Base-by-base conservation (phyloP, 2,113 vertebrate genomes). In the Noturus placidus region DNA sequence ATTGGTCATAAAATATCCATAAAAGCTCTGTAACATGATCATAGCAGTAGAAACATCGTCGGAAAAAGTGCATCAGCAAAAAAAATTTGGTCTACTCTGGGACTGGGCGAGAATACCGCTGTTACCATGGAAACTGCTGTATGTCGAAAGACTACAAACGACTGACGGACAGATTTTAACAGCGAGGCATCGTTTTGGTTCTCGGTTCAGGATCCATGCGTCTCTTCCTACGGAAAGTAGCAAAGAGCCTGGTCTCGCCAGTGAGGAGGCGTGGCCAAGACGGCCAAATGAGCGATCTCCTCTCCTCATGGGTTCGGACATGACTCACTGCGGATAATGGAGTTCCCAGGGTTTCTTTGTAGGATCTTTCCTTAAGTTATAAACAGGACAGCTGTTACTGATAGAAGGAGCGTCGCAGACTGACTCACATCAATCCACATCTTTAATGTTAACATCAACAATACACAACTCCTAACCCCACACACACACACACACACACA, bases 381-480 rank as follows among this genome's bases (percentile, higher is more conserved):
- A 80, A 22, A 59, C 9, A 35, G 20, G 30, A 80, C 78, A 80
- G 78, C 52, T 80, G 78, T 80, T 80, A 57, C 7, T 59, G 78
- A 80, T 57, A 35, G 54, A 80, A 56, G 54, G 25, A 4, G 30
- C 78, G 35, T 59, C 54, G 33, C 7, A 57, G n/a, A 35, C 52
- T 80, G 77, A 79, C 27, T 79, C 77, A 35, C 78, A 80, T 80
- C 78, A 59, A 54, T 59, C 54, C 54, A 80, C 54, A 59, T 80
- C 76, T 46, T 54, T 80, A 33, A 57, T 3, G 5, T 57, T 80
- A 80, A 57, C 54, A 5, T 79, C 77, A 79, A 20, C 46, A 52
- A 56, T 9, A 54, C 50, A 54, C 38, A 72, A 72, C 69, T 13
- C 19, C 69, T 72, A 72, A 72, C 8, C 42, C 5, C 11, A 22